These are phyloP conservation scores for Hippocampus zosterae DNA, from an alignment of 2,113 vertebrate genomes.

Conservation along the genomic window DNA sequence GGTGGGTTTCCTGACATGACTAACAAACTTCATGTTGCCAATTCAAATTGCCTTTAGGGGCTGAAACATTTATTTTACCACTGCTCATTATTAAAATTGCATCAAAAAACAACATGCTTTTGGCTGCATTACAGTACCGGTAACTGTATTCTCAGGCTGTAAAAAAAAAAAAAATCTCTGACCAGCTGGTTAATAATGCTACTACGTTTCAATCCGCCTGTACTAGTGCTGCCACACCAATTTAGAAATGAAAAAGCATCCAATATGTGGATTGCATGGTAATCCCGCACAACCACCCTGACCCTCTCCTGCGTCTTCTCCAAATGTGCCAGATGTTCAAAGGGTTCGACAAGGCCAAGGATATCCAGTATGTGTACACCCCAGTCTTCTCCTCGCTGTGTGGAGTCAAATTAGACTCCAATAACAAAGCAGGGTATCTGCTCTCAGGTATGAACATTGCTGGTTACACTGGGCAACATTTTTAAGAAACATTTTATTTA, in stretches of 20 bases:
- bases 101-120: not conserved
- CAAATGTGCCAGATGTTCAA: constrained; percentile 85
- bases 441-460: constrained; percentile 80
- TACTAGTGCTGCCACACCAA: not conserved
- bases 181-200: not conserved
- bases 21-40: not conserved
- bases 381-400: constrained; percentile 84
- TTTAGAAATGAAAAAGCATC: not conserved
- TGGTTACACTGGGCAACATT: not conserved
- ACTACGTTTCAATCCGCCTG: not conserved
- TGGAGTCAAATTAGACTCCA: constrained; percentile 84
- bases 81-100: not conserved
- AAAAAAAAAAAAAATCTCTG: not conserved
- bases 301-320: not conserved
- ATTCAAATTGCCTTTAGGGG: not conserved
- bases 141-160: not conserved
- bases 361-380: constrained; percentile 88
- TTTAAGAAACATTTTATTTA: no score
- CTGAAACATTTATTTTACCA: not conserved
- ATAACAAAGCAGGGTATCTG: constrained; percentile 86
- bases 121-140: not conserved
- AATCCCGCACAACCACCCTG: not conserved
- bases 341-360: constrained; percentile 86
- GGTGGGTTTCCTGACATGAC: not conserved
- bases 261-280: not conserved